Evolutionary conservation across 53 echinoderm and acorn worm genomes (phyloP), one percentile per base, ranked within the genome.

Genomic region (Actinopyga echinites): DNA sequence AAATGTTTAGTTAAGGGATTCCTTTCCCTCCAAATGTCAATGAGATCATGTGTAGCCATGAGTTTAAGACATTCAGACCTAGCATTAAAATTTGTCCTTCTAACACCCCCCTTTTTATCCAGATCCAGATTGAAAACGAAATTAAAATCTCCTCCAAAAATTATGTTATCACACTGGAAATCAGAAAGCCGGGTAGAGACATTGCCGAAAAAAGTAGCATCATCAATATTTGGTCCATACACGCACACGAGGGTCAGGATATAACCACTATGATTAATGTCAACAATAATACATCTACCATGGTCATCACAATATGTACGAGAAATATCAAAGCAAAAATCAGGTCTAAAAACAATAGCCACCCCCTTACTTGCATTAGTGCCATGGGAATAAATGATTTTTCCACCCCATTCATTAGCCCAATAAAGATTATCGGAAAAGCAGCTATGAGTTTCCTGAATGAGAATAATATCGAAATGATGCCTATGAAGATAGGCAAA

Each of bases 21-120:
- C 40, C 60, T 77, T 30, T 85, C 65, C 53, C 85, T 75, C 85
- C 85, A 85, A 30, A 85, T 64, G 78, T 85, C 85, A 43, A 78
- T 74, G 17, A 85, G 31, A 52, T 85, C 77, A 28, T 62, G 24
- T 17, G 58, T 31, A n/a, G 75, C 62, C 62, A 85, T 85, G 17
- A 59, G 38, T 28, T 19, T 21, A 1, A 49, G 52, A 64, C 57
- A 77, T 6, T 44, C 62, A 29, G 62, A 30, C 23, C 77, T 56
- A 60, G 75, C 73, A 40, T 75, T 85, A 40, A 85, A 60, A 42
- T 85, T 34, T 2, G 85, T 85, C 0, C 74, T 38, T 33, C 75
- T 59, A 35, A 37, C 44, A 40, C 75, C 85, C 33, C 85, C 85
- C 40, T 28, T 30, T 8, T 84, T 84, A 31, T 84, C 84, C 13